Percentiles rank a stretch among this genome's conserved stretches.
Evolutionary conservation across 2,113 vertebrate species (phyloP).

Genomic region (Scophthalmus maximus): DNA sequence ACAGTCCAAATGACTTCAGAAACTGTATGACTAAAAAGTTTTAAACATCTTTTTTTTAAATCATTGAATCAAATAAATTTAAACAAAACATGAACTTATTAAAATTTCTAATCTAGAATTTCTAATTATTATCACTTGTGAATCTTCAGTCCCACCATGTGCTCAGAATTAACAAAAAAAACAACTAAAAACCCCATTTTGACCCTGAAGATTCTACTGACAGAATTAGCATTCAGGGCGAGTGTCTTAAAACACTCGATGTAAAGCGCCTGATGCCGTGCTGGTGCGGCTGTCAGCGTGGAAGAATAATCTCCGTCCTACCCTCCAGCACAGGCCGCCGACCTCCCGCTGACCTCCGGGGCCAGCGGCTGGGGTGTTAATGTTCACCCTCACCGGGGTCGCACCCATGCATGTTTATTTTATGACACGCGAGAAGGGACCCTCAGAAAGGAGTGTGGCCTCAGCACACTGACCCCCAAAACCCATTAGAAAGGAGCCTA

Average conservation of each 20-base stretch:
- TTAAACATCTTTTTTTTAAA: no score
- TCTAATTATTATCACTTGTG: no score
- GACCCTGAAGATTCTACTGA: no score
- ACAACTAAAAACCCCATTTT: no score
- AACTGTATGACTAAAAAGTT: no score
- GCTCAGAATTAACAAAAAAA: no score
- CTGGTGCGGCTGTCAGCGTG: constrained; percentile 34
- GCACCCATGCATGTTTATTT: constrained; percentile 74
- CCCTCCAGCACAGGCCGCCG: constrained; percentile 62
- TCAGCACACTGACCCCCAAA: constrained; percentile 60
- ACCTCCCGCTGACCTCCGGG: constrained; percentile 66
- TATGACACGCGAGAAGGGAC: constrained; percentile 68
- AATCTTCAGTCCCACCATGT: background rate
- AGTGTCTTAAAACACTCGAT: constrained; percentile 1
- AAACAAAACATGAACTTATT: no score
- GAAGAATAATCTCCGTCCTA: constrained; percentile 58
- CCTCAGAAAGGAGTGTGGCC: constrained; percentile 53
- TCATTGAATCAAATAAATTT: no score
- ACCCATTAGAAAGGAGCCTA: constrained; percentile 52
- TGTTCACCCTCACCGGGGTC: constrained; percentile 77
- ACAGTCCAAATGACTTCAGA: no score
- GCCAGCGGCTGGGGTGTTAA: constrained; percentile 74
- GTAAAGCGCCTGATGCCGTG: constrained; percentile 23
- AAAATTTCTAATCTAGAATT: no score
- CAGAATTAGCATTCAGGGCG: constrained; percentile 9